Evolutionary conservation across 2,797 vertebrate species (phyloP).

Genomic region (Threskiornis aethiopicus): DNA sequence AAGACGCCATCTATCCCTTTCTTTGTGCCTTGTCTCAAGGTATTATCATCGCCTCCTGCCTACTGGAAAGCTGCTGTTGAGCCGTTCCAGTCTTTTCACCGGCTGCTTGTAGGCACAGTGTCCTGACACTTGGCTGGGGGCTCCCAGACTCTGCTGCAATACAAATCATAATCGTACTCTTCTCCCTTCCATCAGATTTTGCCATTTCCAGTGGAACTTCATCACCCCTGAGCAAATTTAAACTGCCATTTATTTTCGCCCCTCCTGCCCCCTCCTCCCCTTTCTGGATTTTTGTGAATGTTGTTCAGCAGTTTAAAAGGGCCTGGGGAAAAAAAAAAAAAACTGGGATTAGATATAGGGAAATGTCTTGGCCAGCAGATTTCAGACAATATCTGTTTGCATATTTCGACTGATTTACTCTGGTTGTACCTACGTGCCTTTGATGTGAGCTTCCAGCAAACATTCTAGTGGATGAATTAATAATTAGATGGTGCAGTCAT

Average conservation of each 20-base stretch:
- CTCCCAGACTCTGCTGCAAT: not conserved
- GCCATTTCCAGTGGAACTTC: not conserved
- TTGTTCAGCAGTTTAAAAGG: not conserved
- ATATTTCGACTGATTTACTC: not conserved
- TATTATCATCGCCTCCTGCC: not conserved
- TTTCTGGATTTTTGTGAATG: not conserved
- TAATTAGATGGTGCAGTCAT: not conserved
- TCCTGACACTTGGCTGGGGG: not conserved
- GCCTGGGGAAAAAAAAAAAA: too few species aligned
- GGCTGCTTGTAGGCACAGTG: not conserved
- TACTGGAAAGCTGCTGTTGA: not conserved
- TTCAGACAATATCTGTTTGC: not conserved
- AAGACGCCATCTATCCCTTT: not conserved
- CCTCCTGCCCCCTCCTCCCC: accelerated
- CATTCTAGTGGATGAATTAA: not conserved
- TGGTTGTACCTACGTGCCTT: not conserved
- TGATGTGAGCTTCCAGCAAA: not conserved
- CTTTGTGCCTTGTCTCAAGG: not conserved
- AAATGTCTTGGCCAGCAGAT: not conserved
- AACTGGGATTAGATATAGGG: not conserved
- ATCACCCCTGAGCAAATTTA: not conserved
- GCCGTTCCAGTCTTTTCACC: not conserved
- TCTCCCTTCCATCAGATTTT: not conserved
- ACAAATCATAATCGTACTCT: not conserved
- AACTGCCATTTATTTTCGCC: not conserved